Conservation (phyloP, 2,113 vertebrate species). For the Mustela lutreola region DNA sequence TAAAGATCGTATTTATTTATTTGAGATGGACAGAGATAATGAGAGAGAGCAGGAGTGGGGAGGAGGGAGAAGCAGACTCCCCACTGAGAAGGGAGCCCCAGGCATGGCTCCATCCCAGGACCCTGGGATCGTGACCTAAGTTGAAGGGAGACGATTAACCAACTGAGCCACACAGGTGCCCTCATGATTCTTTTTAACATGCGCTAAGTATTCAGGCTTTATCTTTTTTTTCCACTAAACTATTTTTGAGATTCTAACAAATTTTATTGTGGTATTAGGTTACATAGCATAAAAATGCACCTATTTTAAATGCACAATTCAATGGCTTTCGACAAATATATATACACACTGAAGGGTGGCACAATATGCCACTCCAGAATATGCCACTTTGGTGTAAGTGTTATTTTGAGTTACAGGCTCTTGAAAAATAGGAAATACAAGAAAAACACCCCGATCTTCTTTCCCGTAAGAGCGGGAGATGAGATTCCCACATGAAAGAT, state of each 20-base stretch:
- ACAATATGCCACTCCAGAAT: not conserved
- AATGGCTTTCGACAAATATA: not conserved
- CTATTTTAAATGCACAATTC: not conserved
- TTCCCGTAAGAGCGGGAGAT: not conserved
- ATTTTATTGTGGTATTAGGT: slow-evolving; percentile 17
- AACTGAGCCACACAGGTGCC: too few species aligned
- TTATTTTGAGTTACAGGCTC: not conserved
- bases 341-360: not conserved
- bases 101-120: too few species aligned
- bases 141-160: too few species aligned
- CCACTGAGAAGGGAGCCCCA: too few species aligned
- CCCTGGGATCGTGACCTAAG: too few species aligned
- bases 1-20: too few species aligned
- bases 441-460: not conserved
- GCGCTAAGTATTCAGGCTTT: not conserved
- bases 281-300: not conserved
- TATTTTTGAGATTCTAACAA: slow-evolving; percentile 12
- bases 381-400: not conserved
- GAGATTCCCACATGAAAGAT: not conserved
- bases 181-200: not conserved
- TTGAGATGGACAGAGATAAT: too few species aligned
- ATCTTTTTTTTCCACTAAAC: not conserved
- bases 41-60: too few species aligned
- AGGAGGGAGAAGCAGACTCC: too few species aligned
- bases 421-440: not conserved